Percentiles rank a stretch among this genome's conserved stretches.
Conservation (phyloP, 2,797 vertebrate genomes). For the Parauchenoglanis punctatus region DNA sequence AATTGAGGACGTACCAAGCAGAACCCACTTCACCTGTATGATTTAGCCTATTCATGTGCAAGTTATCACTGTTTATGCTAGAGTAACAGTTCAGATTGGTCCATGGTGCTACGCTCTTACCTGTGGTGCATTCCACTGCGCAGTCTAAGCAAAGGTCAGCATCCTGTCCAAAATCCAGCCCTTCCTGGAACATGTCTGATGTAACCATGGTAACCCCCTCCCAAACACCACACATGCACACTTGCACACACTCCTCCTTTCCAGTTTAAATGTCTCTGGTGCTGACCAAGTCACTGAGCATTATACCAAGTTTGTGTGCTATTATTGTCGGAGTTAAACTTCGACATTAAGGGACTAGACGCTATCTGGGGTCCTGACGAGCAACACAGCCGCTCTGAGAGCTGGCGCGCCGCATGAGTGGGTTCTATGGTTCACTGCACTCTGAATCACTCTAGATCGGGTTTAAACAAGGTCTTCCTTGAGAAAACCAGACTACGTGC, state of each 20-base stretch:
- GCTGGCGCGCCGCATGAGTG: conserved; percentile 32
- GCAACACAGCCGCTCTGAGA: conserved; percentile 8
- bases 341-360: conserved; percentile 17
- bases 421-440: conserved; percentile 33
- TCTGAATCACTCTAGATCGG: conserved; percentile 5
- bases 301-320: conserved; percentile 16
- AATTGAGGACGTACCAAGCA: not conserved
- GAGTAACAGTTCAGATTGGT: not conserved
- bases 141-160: conserved; percentile 39
- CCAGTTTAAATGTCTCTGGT: conserved; percentile 7
- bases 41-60: not conserved
- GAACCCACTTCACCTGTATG: not conserved
- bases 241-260: not conserved
- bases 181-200: not conserved
- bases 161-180: conserved; percentile 15
- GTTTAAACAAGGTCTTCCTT: conserved; percentile 24
- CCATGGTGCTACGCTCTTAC: not conserved
- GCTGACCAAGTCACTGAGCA: conserved; percentile 13
- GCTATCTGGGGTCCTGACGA: conserved; percentile 46
- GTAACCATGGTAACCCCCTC: conserved; percentile 19
- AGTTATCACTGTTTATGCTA: not conserved
- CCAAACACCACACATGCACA: not conserved
- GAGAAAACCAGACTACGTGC: not conserved
- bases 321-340: conserved; percentile 24
- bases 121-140: not conserved